phyloP scores from a whole-genome alignment of 2,113 vertebrate species.

The Syrmaticus mikado region DNA sequence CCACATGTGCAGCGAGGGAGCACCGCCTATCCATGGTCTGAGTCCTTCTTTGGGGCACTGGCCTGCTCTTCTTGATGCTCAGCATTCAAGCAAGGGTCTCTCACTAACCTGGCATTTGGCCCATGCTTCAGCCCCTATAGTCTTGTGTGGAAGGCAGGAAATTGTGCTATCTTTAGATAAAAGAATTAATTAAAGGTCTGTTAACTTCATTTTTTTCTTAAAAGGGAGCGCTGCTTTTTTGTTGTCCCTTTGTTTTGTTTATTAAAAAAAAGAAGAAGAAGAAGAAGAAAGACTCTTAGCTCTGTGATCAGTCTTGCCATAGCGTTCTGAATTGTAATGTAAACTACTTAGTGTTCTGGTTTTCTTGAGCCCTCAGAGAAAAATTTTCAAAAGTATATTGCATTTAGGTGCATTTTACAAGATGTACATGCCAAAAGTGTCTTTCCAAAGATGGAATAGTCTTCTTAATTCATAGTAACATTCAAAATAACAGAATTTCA shows the following conservation, averaged over 20 bases:
- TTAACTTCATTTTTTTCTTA: neutral
- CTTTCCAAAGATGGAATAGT: neutral
- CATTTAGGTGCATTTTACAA: neutral
- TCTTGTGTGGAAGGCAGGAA: neutral
- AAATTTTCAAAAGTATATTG: neutral
- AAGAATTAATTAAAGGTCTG: neutral
- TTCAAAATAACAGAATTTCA: constrained; percentile 17
- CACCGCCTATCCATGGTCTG: neutral
- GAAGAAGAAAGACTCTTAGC: neutral
- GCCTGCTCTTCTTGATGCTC: neutral
- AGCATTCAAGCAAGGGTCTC: neutral
- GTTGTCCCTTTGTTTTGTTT: neutral
- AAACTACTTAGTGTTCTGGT: neutral
- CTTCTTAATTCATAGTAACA: neutral
- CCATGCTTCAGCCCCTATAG: neutral
- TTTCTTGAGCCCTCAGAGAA: neutral
- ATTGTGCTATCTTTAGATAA: neutral
- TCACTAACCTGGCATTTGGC: neutral
- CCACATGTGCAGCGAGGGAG: neutral
- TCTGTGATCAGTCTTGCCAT: neutral
- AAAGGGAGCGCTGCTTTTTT: neutral
- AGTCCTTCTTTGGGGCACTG: neutral
- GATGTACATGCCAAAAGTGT: neutral
- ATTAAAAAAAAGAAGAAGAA: too few relatives aligned
- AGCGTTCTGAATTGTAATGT: neutral